These are phyloP conservation scores for Aspidiotus destructor DNA, from an alignment of 2,888 invertebrate species.

Conservation along the genomic window DNA sequence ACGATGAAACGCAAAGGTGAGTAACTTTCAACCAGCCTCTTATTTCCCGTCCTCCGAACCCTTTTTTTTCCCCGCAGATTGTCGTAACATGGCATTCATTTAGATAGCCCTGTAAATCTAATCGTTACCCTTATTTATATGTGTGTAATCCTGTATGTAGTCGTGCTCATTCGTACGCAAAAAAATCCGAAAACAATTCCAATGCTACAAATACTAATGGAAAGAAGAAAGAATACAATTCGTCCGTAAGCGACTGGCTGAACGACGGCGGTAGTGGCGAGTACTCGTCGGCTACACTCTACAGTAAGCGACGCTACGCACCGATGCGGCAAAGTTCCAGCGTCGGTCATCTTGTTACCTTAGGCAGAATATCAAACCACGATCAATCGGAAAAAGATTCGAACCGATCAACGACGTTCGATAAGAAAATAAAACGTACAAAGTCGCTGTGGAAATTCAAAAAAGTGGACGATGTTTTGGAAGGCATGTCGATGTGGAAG, in stretches of 20 bases:
- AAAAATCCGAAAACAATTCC: slow-evolving; percentile 34
- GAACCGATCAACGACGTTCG: slow-evolving; percentile 39
- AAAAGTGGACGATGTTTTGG: slow-evolving; percentile 62
- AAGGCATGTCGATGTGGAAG: slow-evolving; percentile 79
- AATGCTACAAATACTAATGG: slow-evolving; percentile 20
- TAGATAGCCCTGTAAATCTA: too few species aligned
- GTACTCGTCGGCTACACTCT: slow-evolving; percentile 30
- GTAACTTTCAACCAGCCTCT: slow-evolving; percentile 9
- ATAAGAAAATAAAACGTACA: slow-evolving; percentile 59
- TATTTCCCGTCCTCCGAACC: too few species aligned
- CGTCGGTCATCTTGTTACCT: slow-evolving; percentile 43
- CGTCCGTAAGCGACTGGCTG: slow-evolving; percentile 35
- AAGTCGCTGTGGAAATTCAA: slow-evolving; percentile 75
- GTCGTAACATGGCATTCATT: too few species aligned
- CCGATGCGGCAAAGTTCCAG: slow-evolving; percentile 36
- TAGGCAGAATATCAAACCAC: slow-evolving; percentile 50
- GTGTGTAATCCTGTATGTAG: background rate
- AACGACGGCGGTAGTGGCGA: slow-evolving; percentile 33
- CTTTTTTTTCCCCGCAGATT: too few species aligned
- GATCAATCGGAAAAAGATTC: slow-evolving; percentile 47
- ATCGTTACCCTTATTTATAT: too few species aligned
- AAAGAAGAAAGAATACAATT: slow-evolving; percentile 31
- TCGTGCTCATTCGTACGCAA: slow-evolving; percentile 13
- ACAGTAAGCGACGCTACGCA: slow-evolving; percentile 33
- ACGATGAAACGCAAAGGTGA: slow-evolving; percentile 71